Percentiles rank a stretch among this genome's conserved stretches.
Conservation (phyloP, 2,888 invertebrate genomes). For the Lumbricus terrestris region DNA sequence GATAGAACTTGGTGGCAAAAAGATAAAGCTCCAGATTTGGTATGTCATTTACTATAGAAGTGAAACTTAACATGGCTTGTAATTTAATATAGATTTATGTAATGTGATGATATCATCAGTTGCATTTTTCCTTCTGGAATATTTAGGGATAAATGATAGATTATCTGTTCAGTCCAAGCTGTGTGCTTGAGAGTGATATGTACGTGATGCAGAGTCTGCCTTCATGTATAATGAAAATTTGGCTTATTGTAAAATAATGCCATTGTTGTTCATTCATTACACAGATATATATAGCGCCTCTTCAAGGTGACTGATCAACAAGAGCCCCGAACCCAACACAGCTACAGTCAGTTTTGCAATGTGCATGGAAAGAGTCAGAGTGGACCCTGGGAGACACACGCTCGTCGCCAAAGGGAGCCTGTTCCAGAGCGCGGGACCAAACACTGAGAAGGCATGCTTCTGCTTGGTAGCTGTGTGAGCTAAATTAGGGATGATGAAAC, state of each 20-base stretch:
- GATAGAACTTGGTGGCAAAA: constrained; percentile 90
- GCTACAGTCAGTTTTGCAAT: too few species aligned
- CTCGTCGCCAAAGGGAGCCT: too few species aligned
- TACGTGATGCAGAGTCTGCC: not conserved
- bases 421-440: too few species aligned
- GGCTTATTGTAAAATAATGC: not conserved
- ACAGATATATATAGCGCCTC: too few species aligned
- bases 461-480: too few species aligned
- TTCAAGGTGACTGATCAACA: too few species aligned
- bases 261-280: not conserved
- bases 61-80: not conserved
- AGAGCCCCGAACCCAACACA: too few species aligned
- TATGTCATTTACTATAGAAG: constrained; percentile 65
- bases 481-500: too few species aligned
- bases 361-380: too few species aligned
- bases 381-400: too few species aligned
- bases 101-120: not conserved
- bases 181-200: not conserved
- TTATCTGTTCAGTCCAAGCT: not conserved
- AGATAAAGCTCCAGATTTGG: constrained; percentile 96
- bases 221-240: not conserved
- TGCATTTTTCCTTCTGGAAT: not conserved
- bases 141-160: not conserved
- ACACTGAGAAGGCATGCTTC: too few species aligned
- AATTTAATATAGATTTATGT: not conserved